These are phyloP conservation scores for Parazoanthus swiftii DNA, from an alignment of 92 coral and sea anemone genomes.

Conservation along the genomic window DNA sequence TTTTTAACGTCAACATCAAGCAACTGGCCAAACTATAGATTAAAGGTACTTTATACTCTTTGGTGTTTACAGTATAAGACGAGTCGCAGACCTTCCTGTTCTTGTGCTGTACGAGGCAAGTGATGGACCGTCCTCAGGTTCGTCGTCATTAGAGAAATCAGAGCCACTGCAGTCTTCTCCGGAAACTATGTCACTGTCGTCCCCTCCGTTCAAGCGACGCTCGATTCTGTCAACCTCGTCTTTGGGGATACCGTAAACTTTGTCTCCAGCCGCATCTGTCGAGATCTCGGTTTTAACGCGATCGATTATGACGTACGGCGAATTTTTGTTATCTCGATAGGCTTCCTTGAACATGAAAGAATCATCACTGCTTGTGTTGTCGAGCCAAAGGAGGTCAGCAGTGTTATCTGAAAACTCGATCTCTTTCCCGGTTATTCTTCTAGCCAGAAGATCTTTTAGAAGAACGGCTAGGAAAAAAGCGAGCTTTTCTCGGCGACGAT, in stretches of 20 bases:
- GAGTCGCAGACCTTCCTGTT: neutral
- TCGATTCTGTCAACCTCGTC: conserved; percentile 49
- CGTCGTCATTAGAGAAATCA: neutral
- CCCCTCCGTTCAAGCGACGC: conserved; percentile 45
- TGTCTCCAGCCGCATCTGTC: conserved; percentile 10
- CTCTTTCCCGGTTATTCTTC: neutral
- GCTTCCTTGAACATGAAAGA: too few relatives aligned
- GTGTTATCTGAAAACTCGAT: neutral
- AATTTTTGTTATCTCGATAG: neutral
- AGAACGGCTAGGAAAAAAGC: neutral
- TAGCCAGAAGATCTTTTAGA: conserved; percentile 6
- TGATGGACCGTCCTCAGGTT: neutral
- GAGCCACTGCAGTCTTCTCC: conserved; percentile 19
- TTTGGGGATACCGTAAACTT: conserved; percentile 6
- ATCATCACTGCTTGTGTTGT: neutral
- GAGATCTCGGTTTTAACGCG: conserved; percentile 34
- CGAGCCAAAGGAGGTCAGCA: neutral
- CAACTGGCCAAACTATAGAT: too few relatives aligned
- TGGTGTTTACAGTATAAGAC: neutral
- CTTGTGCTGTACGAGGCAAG: neutral
- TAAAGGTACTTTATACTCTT: too few relatives aligned
- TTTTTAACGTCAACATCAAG: too few relatives aligned
- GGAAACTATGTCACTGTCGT: conserved; percentile 50
- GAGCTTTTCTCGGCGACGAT: neutral
- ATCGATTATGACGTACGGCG: neutral